Evolutionary conservation across 2,888 invertebrate genomes (phyloP).

Genomic region (Hydroisotoma schaefferi): DNA sequence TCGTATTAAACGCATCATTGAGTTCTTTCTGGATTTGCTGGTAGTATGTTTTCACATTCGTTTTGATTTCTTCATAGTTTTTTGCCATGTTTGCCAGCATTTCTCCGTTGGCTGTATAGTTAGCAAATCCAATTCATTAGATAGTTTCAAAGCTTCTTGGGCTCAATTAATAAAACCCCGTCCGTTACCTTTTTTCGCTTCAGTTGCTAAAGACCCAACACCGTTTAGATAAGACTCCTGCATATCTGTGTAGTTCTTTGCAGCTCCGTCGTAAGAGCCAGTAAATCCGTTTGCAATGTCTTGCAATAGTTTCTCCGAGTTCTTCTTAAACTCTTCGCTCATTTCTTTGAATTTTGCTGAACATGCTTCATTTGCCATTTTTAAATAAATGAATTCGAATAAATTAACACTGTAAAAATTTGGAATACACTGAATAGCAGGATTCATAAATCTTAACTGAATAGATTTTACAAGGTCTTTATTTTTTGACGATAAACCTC

Average conservation of each 20-base stretch:
- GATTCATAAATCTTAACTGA: too few relatives aligned
- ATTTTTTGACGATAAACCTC: too few relatives aligned
- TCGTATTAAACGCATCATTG: slow-evolving; percentile 8
- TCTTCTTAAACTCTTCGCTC: slow-evolving; percentile 15
- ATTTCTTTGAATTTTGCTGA: slow-evolving; percentile 17
- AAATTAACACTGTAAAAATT: too few relatives aligned
- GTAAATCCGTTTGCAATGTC: slow-evolving; percentile 13
- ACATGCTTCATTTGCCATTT: too few relatives aligned
- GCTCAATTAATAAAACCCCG: too few relatives aligned
- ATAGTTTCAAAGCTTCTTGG: not conserved
- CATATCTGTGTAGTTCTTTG: slow-evolving; percentile 19
- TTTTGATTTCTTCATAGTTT: slow-evolving; percentile 19
- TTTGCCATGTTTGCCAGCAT: slow-evolving; percentile 21
- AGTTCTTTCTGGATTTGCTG: slow-evolving; percentile 9
- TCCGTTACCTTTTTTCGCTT: slow-evolving; percentile 23
- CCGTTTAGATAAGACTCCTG: slow-evolving; percentile 15
- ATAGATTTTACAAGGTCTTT: too few relatives aligned
- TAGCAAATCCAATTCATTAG: too few relatives aligned
- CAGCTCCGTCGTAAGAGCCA: slow-evolving; percentile 1
- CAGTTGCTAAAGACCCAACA: slow-evolving; percentile 1
- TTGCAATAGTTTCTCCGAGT: slow-evolving; percentile 11
- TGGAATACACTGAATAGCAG: too few relatives aligned
- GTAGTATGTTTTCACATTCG: not conserved
- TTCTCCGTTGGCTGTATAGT: slow-evolving; percentile 25
- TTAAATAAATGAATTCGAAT: too few relatives aligned